A percentile compares a stretch with the other conserved stretches of the same genome.
Conservation (phyloP, 2,888 invertebrate species). For the Petrolisthes cinctipes region DNA sequence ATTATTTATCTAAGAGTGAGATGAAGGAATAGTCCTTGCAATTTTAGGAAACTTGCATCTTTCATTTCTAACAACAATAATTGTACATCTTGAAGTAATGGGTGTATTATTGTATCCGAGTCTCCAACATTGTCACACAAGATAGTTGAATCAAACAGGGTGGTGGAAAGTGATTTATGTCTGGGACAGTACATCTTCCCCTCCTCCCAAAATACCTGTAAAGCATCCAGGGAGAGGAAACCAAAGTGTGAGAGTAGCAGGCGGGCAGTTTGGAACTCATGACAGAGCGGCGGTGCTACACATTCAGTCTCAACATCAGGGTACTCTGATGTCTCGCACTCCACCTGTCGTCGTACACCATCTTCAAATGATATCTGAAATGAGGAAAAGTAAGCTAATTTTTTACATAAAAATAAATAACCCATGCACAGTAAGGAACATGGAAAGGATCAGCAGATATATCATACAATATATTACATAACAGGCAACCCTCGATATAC, state of each 20-base stretch:
- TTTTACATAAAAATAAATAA: too few species aligned
- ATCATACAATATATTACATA: too few species aligned
- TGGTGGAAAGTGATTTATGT: background rate
- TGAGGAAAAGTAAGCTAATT: background rate
- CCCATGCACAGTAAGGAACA: too few species aligned
- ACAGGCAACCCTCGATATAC: too few species aligned
- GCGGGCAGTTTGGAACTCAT: constrained; percentile 95
- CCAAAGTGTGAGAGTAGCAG: constrained; percentile 96
- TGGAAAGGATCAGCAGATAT: too few species aligned
- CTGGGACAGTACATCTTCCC: too few species aligned
- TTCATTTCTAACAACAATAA: too few species aligned
- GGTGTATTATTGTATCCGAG: too few species aligned
- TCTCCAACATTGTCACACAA: background rate
- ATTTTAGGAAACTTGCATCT: too few species aligned
- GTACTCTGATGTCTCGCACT: constrained; percentile 45
- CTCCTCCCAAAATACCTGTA: constrained; percentile 67
- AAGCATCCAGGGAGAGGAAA: constrained; percentile 78
- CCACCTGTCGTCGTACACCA: constrained; percentile 44
- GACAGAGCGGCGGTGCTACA: constrained; percentile 83
- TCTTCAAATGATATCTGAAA: constrained; percentile 66
- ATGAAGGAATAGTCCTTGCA: too few species aligned
- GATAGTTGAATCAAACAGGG: background rate
- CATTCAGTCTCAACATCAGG: constrained; percentile 74
- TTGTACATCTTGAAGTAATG: too few species aligned
- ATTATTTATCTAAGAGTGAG: too few species aligned